A percentile compares a stretch with the other conserved stretches of the same genome.
These are phyloP conservation scores for Nomia melanderi DNA, from an alignment of 1,140 invertebrate genomes.

Conservation along the genomic window DNA sequence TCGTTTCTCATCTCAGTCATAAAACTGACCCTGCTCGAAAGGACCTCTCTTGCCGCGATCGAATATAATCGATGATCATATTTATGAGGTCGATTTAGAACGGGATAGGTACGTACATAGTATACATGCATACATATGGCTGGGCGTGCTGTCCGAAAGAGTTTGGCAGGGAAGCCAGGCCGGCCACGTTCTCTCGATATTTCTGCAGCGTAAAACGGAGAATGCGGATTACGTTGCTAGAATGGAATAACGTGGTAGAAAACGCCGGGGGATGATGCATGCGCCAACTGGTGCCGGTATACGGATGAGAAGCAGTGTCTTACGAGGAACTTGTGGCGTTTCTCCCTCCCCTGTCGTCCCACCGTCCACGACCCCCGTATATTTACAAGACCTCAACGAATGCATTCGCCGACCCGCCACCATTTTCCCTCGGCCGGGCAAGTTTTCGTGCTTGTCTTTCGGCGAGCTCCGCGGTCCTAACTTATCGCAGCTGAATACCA, in stretches of 20 bases:
- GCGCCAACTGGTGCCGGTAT: slow-evolving; percentile 60
- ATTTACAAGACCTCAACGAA: slow-evolving; percentile 36
- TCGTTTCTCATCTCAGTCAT: too few species aligned
- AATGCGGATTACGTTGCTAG: slow-evolving; percentile 60
- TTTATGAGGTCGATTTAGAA: slow-evolving; percentile 21
- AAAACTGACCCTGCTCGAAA: too few species aligned
- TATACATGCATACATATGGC: neutral
- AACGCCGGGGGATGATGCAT: slow-evolving; percentile 68
- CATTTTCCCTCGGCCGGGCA: neutral
- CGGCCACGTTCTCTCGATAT: slow-evolving; percentile 69
- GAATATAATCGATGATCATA: slow-evolving; percentile 51
- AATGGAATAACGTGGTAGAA: slow-evolving; percentile 69
- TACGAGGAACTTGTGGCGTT: slow-evolving; percentile 39
- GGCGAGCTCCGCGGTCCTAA: neutral
- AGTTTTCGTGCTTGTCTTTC: neutral
- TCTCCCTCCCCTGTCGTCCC: too few species aligned
- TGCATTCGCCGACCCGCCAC: slow-evolving; percentile 11
- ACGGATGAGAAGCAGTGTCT: slow-evolving; percentile 66
- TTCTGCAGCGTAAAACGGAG: slow-evolving; percentile 66
- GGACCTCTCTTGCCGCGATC: neutral
- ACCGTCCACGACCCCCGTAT: slow-evolving; percentile 34
- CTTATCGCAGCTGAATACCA: too few species aligned
- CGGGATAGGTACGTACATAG: neutral
- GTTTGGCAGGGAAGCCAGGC: slow-evolving; percentile 59
- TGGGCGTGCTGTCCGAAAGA: slow-evolving; percentile 54